These are phyloP conservation scores for Pegoplata infirma DNA, from an alignment of 2,888 invertebrate species.

Conservation along the genomic window DNA sequence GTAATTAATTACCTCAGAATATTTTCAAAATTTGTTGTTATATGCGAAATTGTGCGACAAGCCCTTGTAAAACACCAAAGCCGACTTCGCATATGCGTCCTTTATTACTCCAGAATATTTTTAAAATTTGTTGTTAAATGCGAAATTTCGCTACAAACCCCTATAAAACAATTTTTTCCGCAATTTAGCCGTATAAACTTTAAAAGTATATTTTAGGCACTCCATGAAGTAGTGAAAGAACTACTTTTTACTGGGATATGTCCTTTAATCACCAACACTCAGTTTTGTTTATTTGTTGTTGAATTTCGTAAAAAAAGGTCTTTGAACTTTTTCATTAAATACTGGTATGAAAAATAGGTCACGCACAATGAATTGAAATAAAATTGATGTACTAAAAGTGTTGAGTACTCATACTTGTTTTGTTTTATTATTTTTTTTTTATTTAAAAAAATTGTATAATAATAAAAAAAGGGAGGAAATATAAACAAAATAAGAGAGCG, in stretches of 20 bases:
- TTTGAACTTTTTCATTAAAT: conserved; percentile 51
- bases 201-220: too few species aligned
- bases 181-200: too few species aligned
- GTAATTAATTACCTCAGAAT: too few species aligned
- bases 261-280: not conserved
- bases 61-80: too few species aligned
- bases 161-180: too few species aligned
- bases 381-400: conserved; percentile 22
- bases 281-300: conserved; percentile 3
- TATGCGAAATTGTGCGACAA: too few species aligned
- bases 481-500: not conserved
- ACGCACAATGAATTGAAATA: conserved; percentile 45
- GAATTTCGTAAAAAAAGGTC: conserved; percentile 39
- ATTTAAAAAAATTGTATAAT: not conserved
- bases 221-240: not conserved
- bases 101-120: too few species aligned
- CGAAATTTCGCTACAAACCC: too few species aligned
- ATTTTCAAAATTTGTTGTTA: too few species aligned
- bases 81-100: too few species aligned
- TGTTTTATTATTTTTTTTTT: not conserved
- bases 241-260: too few species aligned
- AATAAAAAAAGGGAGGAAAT: not conserved
- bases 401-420: conserved; percentile 1
- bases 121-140: too few species aligned
- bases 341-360: conserved; percentile 49